A percentile compares a stretch with the other conserved stretches of the same genome.
These are phyloP conservation scores for Tinea semifulvella DNA, from an alignment of 2,888 invertebrate species.

Conservation along the genomic window DNA sequence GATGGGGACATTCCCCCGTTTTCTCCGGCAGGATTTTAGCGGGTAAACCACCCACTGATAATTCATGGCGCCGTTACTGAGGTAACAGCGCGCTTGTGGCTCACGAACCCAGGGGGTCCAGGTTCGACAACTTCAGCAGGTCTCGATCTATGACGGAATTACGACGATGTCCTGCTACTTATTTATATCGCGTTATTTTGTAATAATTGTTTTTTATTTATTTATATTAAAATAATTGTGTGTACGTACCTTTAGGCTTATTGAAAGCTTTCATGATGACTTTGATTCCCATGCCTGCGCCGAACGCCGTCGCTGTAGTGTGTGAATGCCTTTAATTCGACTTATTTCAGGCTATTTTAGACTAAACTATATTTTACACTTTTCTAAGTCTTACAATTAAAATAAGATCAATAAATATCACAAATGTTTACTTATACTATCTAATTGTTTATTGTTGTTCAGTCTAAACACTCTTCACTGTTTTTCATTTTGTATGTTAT, in stretches of 20 bases:
- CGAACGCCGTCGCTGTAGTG: slow-evolving; percentile 48
- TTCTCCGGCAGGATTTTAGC: no score
- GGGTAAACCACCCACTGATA: no score
- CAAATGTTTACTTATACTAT: slow-evolving; percentile 34
- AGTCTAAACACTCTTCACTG: slow-evolving; percentile 63
- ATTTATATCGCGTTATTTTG: no score
- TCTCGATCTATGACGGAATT: no score
- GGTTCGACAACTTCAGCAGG: no score
- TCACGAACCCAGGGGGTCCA: no score
- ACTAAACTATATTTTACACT: neutral
- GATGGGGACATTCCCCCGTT: no score
- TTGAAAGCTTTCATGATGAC: slow-evolving; percentile 86
- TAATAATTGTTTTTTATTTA: no score
- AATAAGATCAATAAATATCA: slow-evolving; percentile 59
- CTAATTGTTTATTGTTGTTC: slow-evolving; percentile 22
- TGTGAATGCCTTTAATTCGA: slow-evolving; percentile 33
- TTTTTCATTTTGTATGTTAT: slow-evolving; percentile 55
- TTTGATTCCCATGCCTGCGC: slow-evolving; percentile 86
- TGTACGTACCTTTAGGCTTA: slow-evolving; percentile 79
- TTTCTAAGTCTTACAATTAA: slow-evolving; percentile 28
- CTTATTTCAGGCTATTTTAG: slow-evolving; percentile 4
- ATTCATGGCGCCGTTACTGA: no score
- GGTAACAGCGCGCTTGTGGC: no score
- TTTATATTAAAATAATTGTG: neutral
- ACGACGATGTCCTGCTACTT: no score